Conservation (phyloP, 1,140 invertebrate species). For the Cydia strobilella region DNA sequence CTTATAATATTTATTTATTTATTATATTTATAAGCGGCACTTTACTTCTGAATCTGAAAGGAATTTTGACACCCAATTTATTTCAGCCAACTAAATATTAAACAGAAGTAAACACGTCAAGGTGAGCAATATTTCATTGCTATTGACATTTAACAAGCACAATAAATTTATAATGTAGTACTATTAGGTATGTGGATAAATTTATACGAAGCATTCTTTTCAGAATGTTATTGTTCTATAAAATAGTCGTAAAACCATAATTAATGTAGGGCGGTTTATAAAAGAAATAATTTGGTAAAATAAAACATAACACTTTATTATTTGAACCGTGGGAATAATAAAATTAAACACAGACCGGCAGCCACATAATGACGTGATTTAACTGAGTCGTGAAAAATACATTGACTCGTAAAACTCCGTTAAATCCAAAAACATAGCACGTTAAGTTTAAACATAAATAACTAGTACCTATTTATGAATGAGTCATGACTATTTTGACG, state of each 20-base stretch:
- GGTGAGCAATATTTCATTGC: too few species aligned
- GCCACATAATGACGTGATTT: constrained; percentile 9
- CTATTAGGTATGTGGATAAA: background rate
- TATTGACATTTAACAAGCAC: too few species aligned
- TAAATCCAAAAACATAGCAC: background rate
- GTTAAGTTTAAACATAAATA: constrained; percentile 5
- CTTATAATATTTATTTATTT: too few species aligned
- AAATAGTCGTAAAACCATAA: constrained; percentile 13
- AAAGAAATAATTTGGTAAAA: background rate
- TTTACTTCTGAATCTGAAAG: too few species aligned
- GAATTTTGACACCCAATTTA: too few species aligned
- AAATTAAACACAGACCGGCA: background rate
- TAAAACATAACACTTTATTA: background rate
- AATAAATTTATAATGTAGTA: background rate
- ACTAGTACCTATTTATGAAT: background rate
- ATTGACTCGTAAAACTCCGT: constrained; percentile 17
- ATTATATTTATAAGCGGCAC: too few species aligned
- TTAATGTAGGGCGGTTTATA: constrained; percentile 1
- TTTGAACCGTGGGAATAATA: background rate
- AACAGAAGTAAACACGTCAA: too few species aligned
- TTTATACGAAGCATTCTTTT: background rate
- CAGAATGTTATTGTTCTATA: constrained; percentile 3
- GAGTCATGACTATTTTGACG: background rate
- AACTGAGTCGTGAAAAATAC: constrained; percentile 22
- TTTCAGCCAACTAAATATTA: too few species aligned